Base-by-base conservation (phyloP, 1,140 invertebrate genomes). In the Habropoda laboriosa region DNA sequence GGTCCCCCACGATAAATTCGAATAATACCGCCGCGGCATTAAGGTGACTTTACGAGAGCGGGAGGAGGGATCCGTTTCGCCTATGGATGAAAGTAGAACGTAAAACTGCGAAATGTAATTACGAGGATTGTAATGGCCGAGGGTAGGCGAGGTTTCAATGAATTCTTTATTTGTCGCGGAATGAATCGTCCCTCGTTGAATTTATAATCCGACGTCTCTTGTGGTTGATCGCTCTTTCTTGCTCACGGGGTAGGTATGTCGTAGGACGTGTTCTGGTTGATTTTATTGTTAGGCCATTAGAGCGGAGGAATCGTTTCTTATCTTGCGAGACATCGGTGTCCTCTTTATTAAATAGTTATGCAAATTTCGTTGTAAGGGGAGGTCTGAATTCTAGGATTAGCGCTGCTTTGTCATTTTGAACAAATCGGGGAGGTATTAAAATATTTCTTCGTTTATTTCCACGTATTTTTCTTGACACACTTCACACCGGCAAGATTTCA, bases 71-170 rank as follows among this genome's bases (percentile, higher is more conserved):
- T 42, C 18, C 42, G 32, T 66, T 42, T 30, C 4, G 2, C 24
- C 38, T 2, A n/a, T n/a, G 2, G 51, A 3, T 1, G 24, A 57
- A 42, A 57, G n/a, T 42, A 6, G 32, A 42, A 42, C 35, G 7
- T 71, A 57, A 57, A 70, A 70, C 7, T 21, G 49, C 51, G 32
- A 71, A 57, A 71, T 21, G 53, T 71, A 57, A 71, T 71, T 71
- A 42, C 24, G 32, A 6, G 18, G 32, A 57, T 30, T 55, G 18
- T n/a, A 55, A 70, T 55, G 35, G 24, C 16, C 8, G 42, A n/a
- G 6, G 12, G 38, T 2, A 4, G 3, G 12, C 3, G 6, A 3
- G 7, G 51, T 71, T 7, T 18, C n/a, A 13, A 70, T 42, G 38
- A 57, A 71, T 71, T 40, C 24, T 71, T 58, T 71, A 71, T 71